Evolutionary conservation across 1,140 invertebrate genomes (phyloP).

Genomic region (Brachionus manjavacas): DNA sequence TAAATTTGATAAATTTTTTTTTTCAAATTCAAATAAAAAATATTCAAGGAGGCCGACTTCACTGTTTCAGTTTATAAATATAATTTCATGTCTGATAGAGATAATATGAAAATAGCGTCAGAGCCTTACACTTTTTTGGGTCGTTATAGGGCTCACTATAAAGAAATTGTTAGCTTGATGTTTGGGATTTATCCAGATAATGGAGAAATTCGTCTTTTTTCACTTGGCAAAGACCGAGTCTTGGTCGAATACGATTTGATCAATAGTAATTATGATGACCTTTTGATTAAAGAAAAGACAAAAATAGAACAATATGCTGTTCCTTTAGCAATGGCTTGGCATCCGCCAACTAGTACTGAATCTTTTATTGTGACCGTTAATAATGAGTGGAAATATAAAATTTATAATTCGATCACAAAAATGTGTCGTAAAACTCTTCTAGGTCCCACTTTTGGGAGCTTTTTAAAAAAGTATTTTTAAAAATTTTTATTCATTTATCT

Average conservation of each 20-base stretch:
- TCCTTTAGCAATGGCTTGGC: slow-evolving; percentile 61
- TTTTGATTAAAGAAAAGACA: slow-evolving; percentile 55
- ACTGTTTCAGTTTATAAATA: slow-evolving; percentile 49
- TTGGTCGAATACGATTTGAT: slow-evolving; percentile 68
- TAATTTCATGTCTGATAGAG: slow-evolving; percentile 44
- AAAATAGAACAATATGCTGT: slow-evolving; percentile 64
- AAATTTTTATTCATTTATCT: too few relatives aligned
- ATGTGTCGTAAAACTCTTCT: slow-evolving; percentile 64
- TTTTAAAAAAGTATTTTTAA: slow-evolving; percentile 56
- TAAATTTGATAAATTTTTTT: slow-evolving; percentile 44
- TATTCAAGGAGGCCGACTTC: slow-evolving; percentile 53
- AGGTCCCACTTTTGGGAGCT: slow-evolving; percentile 64
- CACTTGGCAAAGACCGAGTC: slow-evolving; percentile 63
- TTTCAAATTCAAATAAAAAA: not conserved
- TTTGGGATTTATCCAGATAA: slow-evolving; percentile 49
- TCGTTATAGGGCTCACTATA: slow-evolving; percentile 56
- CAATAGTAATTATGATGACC: slow-evolving; percentile 56
- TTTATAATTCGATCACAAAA: slow-evolving; percentile 63
- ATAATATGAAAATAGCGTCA: slow-evolving; percentile 43
- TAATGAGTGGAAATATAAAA: slow-evolving; percentile 64
- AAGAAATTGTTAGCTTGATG: slow-evolving; percentile 53
- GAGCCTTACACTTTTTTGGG: slow-evolving; percentile 49
- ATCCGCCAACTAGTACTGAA: slow-evolving; percentile 54
- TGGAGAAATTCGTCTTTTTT: slow-evolving; percentile 48
- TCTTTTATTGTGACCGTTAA: slow-evolving; percentile 56